Evolutionary conservation across 1,140 invertebrate species (phyloP).

Genomic region (Coelopa frigida): DNA sequence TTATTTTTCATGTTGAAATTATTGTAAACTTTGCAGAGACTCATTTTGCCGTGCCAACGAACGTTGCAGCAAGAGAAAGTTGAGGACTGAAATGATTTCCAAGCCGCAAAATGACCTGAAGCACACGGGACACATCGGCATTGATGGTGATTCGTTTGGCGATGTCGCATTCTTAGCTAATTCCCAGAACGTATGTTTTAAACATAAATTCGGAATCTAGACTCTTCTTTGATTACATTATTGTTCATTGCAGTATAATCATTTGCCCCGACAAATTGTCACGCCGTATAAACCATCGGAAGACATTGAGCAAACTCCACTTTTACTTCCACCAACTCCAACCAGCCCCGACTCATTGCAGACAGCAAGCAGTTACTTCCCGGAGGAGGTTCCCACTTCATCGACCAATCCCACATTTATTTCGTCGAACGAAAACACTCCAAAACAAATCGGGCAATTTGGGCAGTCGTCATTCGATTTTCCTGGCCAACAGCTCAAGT

Average conservation of each 20-base stretch:
- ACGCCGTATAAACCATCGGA: slow-evolving; percentile 82
- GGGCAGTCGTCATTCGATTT: slow-evolving; percentile 40
- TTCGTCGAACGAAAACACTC: slow-evolving; percentile 40
- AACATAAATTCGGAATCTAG: not conserved
- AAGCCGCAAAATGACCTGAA: slow-evolving; percentile 93
- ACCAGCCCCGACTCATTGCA: slow-evolving; percentile 51
- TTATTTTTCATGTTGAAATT: not conserved
- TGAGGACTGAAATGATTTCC: slow-evolving; percentile 91
- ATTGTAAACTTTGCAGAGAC: slow-evolving; percentile 25
- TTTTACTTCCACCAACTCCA: slow-evolving; percentile 46
- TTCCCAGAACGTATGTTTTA: slow-evolving; percentile 47
- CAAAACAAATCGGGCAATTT: slow-evolving; percentile 23
- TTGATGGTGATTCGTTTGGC: slow-evolving; percentile 94
- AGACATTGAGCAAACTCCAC: slow-evolving; percentile 57
- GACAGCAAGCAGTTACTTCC: slow-evolving; percentile 43
- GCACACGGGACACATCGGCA: slow-evolving; percentile 93
- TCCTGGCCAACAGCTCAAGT: slow-evolving; percentile 15
- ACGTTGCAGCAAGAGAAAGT: slow-evolving; percentile 53
- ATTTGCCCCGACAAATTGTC: slow-evolving; percentile 76
- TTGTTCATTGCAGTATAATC: slow-evolving; percentile 61
- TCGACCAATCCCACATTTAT: slow-evolving; percentile 42
- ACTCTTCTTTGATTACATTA: not conserved
- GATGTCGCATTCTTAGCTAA: slow-evolving; percentile 77
- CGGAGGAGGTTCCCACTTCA: slow-evolving; percentile 25
- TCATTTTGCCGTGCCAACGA: slow-evolving; percentile 39